Base-by-base conservation (phyloP, 2,113 vertebrate genomes). In the Phycodurus eques region DNA sequence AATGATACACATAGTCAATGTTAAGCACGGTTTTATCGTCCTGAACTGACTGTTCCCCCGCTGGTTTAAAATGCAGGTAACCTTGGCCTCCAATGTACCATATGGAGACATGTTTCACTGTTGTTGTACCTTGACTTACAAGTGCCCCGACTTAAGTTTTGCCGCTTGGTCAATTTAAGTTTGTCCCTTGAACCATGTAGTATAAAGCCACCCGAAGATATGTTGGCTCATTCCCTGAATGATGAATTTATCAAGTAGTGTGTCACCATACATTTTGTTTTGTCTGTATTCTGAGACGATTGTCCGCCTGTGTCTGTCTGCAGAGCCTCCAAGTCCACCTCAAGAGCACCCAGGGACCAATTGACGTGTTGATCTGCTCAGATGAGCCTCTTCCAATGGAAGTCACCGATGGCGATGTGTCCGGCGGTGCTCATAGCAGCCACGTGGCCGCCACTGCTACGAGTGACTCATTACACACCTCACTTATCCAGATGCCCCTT, bases 251-350 rank as follows among this genome's bases (percentile, higher is more conserved):
- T 42, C 33, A 39, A 35, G 57, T 6, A 13, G n/a, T 17, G 33
- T 60, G 59, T 9, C 59, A 8, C 22, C 71, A 13, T 59, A 27
- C 1, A 1, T 27, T 27, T 27, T 27, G 1, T 27, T 27, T 27
- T 1, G 27, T 27, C 27, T 27, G 27, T 27, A 27, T 27, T 42
- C 17, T 31, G 17, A 59, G 31, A 22, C 27, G 43, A 42, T 39
- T 49, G 8, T 35, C 19, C 31, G 8, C 35, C 46, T 65, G 11
- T 3, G 13, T n/a, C 1, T 77, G 22, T 33, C 13, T 46, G 68
- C 80, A 99, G 98, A 95, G 92, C 90, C 91, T 96, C 68, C 92
- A 96, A 88, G 92, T 99, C 82, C 94, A 98, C 83, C 92, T 99
- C 81, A 92, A 92, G 68, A 99, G 98, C 91, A 94, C 92, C 64